Conservation (phyloP, 2,113 vertebrate genomes). For the Esox niger region DNA sequence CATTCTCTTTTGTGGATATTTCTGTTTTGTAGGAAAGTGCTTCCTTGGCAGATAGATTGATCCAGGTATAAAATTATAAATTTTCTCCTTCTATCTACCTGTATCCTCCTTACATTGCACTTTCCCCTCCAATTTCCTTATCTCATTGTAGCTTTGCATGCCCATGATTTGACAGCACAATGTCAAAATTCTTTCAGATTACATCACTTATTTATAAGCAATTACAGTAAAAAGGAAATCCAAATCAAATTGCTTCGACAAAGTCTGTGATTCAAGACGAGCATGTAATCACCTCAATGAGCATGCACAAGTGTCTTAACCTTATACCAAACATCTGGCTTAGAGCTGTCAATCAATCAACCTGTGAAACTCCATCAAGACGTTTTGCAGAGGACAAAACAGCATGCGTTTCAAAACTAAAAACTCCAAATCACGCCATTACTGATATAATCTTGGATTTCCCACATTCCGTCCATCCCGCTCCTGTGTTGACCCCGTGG, state of each 20-base stretch:
- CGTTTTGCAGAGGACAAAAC: slow-evolving; percentile 29
- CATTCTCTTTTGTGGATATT: slow-evolving; percentile 79
- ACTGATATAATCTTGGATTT: slow-evolving; percentile 30
- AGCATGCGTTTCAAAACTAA: slow-evolving; percentile 49
- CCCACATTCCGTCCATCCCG: slow-evolving; percentile 23
- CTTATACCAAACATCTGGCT: not conserved
- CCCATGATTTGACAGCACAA: slow-evolving; percentile 29
- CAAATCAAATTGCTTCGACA: not conserved
- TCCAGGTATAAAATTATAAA: slow-evolving; percentile 94
- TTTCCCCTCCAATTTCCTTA: slow-evolving; percentile 12
- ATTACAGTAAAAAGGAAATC: not conserved
- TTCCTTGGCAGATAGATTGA: slow-evolving; percentile 99
- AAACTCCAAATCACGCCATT: slow-evolving; percentile 21
- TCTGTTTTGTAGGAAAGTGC: slow-evolving; percentile 99
- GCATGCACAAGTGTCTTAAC: slow-evolving; percentile 20
- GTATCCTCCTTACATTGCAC: slow-evolving; percentile 24
- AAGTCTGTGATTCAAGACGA: slow-evolving; percentile 23
- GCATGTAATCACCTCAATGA: slow-evolving; percentile 51
- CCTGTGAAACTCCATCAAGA: slow-evolving; percentile 7
- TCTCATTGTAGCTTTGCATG: slow-evolving; percentile 57
- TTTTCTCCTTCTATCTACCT: slow-evolving; percentile 46
- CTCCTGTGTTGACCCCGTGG: no score
- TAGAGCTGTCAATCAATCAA: slow-evolving; percentile 13
- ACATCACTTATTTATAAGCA: not conserved
- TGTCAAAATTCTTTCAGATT: not conserved